phyloP scores from a whole-genome alignment of 2,797 vertebrate species.

The Chloroceryle amazona region DNA sequence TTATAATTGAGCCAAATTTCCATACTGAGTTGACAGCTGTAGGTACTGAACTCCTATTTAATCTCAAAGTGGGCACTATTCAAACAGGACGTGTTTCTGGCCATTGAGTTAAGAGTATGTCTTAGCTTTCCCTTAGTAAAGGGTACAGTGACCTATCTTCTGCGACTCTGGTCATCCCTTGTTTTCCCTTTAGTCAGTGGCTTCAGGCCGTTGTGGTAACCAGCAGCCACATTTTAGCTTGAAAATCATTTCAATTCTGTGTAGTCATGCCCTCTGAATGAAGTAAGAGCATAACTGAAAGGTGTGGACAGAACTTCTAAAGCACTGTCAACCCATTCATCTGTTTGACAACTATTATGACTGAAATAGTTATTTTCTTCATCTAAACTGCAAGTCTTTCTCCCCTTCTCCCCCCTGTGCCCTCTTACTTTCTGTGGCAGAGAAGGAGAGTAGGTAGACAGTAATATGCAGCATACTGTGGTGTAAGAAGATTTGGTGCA shows the following conservation, averaged over 20 bases:
- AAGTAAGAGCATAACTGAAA: not conserved
- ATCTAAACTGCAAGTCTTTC: not conserved
- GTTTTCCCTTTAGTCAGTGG: not conserved
- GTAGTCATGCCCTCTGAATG: not conserved
- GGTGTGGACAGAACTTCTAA: not conserved
- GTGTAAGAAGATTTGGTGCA: not conserved
- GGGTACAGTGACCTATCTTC: not conserved
- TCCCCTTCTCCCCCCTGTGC: accelerated
- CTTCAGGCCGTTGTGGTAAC: not conserved
- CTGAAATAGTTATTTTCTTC: not conserved
- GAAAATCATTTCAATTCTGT: not conserved
- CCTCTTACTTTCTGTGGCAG: not conserved
- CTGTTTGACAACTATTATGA: not conserved
- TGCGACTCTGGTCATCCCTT: not conserved
- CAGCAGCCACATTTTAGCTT: not conserved
- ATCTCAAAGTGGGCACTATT: not conserved
- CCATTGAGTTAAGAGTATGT: accelerated
- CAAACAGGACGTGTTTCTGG: not conserved
- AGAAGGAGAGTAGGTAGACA: not conserved
- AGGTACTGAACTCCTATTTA: not conserved
- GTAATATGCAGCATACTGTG: not conserved
- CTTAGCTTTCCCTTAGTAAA: not conserved
- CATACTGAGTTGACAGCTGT: not conserved
- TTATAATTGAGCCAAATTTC: not conserved
- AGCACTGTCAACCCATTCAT: not conserved